Base-by-base conservation (phyloP, 2,888 invertebrate genomes). In the Ypsolopha sequella region DNA sequence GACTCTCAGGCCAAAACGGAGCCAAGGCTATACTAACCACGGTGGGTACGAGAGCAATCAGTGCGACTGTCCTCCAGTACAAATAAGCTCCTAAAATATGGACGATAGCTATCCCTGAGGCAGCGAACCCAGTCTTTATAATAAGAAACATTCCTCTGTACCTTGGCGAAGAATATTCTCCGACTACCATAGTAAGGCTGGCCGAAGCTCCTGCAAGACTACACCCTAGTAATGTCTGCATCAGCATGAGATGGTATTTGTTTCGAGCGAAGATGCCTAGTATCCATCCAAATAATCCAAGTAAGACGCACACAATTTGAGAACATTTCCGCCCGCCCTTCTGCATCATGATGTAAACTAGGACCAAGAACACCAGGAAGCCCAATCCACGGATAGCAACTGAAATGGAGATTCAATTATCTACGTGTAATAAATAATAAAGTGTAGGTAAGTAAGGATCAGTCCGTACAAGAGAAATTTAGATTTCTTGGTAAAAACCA, bases 111-210 rank as follows among this genome's bases (percentile, higher is more conserved):
- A 52, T 50, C 34, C 54, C 54, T 48, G 51, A 47, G 8, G 50
- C 48, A n/a, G 36, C 41, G 9, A 51, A 47, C 34, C 50, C 54
- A 35, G 51, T 48, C 39, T 54, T 54, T 43, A 51, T 41, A 6
- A 52, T 41, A n/a, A 54, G 50, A 47, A 54, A 54, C 4, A 52
- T 34, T 34, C 50, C 49, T 50, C 54, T 50, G 1, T 49, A 35
- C 35, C 13, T 52, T 4, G 54, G 52, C 3, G 51, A 49, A 6
- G 54, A 35, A 47, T 47, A 54, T 52, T 54, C 54, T 1, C 51
- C 46, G 36, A 54, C 38, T 2, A 41, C 48, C 35, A 53, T 34
- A 9, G 51, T 24, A 0, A 46, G 46, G 24, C 41, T 24, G 11
- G 43, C 14, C 0, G 50, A 6, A 10, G 44, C 41, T 1, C 51